phyloP scores from a whole-genome alignment of 1,140 invertebrate species.

The Ctenoplectra terminalis region DNA sequence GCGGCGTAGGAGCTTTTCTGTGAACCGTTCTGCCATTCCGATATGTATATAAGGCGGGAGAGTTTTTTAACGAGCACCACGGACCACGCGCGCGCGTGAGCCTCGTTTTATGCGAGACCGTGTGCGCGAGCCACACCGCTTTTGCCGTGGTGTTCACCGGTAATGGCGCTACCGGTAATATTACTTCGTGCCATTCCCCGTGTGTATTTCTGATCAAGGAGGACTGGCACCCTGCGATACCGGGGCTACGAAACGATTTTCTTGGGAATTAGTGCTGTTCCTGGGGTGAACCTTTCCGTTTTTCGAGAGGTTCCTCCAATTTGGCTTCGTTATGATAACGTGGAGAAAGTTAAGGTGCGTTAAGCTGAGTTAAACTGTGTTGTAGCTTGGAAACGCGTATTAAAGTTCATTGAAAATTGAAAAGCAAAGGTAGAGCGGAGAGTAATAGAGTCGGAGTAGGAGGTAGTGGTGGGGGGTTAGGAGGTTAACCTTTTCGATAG shows the following conservation, averaged over 20 bases:
- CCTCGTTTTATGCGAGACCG: slow-evolving; percentile 36
- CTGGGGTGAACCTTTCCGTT: not conserved
- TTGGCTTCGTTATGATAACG: not conserved
- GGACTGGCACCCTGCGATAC: no score
- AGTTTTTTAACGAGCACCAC: slow-evolving; percentile 65
- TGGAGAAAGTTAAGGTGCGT: no score
- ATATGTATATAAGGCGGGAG: slow-evolving; percentile 56
- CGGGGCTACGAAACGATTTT: not conserved
- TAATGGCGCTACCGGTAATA: slow-evolving; percentile 58
- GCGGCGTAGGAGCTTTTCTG: slow-evolving; percentile 52
- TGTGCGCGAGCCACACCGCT: slow-evolving; percentile 9
- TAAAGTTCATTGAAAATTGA: not conserved
- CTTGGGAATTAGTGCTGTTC: not conserved
- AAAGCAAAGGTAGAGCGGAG: not conserved
- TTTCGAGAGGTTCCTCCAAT: slow-evolving; percentile 13
- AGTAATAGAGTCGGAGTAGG: not conserved
- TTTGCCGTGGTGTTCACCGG: slow-evolving; percentile 40
- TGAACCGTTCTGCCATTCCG: slow-evolving; percentile 37
- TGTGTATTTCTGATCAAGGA: slow-evolving; percentile 12
- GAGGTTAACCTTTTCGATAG: no score
- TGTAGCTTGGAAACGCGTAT: not conserved
- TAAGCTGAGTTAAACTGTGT: not conserved
- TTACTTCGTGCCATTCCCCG: slow-evolving; percentile 17
- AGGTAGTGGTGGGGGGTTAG: no score
- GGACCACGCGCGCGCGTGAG: not conserved